These are phyloP conservation scores for Apteryx owenii DNA, from an alignment of 2,113 vertebrate species.

Conservation along the genomic window DNA sequence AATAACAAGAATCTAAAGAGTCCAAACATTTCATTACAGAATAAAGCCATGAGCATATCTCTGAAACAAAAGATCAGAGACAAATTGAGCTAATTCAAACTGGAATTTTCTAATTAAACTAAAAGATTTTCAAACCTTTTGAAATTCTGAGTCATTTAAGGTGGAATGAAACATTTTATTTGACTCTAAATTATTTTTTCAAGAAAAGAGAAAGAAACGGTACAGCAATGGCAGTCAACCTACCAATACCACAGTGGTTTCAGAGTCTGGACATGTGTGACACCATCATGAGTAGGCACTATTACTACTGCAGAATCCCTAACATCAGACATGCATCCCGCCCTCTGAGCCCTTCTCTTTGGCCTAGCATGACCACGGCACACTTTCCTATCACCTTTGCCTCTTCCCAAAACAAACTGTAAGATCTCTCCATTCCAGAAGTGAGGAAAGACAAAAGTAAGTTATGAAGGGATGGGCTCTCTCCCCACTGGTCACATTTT, in stretches of 20 bases:
- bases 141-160: neutral
- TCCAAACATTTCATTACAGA: neutral
- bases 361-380: neutral
- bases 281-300: neutral
- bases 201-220: neutral
- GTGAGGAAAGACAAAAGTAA: neutral
- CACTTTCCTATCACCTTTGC: neutral
- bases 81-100: neutral
- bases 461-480: neutral
- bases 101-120: neutral
- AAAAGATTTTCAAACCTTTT: neutral
- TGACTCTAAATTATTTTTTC: neutral
- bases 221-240: neutral
- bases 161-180: neutral
- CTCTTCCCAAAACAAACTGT: neutral
- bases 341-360: too few species aligned
- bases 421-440: neutral
- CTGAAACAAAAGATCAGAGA: neutral
- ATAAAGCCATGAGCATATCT: neutral
- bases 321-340: too few species aligned
- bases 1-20: neutral
- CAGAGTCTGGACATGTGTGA: neutral
- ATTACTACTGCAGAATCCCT: neutral
- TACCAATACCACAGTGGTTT: neutral
- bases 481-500: neutral